Percentiles rank a stretch among this genome's conserved stretches.
Conservation (phyloP, 2,797 vertebrate genomes). For the Acrocephalus scirpaceus region DNA sequence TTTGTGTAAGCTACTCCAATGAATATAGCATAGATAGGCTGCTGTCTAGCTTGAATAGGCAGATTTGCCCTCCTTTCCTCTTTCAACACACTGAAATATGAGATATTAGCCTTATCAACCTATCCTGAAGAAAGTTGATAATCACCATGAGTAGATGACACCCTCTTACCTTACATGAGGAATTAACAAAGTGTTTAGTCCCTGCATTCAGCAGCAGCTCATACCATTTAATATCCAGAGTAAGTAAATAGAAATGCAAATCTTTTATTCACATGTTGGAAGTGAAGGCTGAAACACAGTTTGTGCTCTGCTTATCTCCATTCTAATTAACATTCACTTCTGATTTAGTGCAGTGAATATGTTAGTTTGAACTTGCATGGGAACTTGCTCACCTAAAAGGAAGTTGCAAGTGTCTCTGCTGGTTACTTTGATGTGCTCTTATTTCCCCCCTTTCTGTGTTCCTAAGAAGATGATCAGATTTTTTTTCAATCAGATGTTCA, state of each 20-base stretch:
- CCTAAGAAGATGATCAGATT: not conserved
- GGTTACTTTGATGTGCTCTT: not conserved
- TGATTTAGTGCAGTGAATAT: not conserved
- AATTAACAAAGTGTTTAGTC: not conserved
- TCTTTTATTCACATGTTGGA: not conserved
- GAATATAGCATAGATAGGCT: not conserved
- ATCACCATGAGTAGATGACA: not conserved
- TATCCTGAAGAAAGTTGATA: not conserved
- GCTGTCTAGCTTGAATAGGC: not conserved
- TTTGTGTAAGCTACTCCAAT: not conserved
- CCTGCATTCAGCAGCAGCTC: not conserved
- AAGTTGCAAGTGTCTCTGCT: not conserved
- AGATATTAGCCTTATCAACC: not conserved
- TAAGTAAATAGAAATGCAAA: not conserved
- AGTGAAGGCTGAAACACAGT: not conserved
- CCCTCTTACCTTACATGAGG: not conserved
- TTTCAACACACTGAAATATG: not conserved
- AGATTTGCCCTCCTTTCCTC: not conserved
- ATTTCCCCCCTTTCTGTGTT: not conserved
- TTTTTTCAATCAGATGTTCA: not conserved
- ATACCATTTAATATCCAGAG: not conserved
- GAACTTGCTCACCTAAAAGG: not conserved
- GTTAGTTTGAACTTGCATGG: not conserved
- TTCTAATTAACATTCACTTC: not conserved
- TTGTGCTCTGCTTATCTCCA: not conserved